Conservation (phyloP, 2,797 vertebrate genomes). For the Enteromius unitaeniatus region DNA sequence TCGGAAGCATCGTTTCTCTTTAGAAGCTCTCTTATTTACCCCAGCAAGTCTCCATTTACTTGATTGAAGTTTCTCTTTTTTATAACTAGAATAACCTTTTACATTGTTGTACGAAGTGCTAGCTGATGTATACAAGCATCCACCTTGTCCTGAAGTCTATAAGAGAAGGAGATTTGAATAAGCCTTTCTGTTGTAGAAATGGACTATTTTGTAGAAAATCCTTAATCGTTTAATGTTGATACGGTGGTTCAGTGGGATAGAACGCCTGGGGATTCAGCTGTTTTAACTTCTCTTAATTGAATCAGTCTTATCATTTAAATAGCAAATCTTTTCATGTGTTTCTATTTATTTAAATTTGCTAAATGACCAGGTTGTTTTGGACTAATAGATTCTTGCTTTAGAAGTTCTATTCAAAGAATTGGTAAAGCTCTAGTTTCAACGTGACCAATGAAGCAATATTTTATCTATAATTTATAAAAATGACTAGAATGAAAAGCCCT, state of each 20-base stretch:
- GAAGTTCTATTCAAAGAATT: neutral
- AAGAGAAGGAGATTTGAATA: neutral
- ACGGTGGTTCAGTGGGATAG: neutral
- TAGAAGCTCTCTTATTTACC: slow-evolving; percentile 22
- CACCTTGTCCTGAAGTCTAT: neutral
- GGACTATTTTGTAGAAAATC: neutral
- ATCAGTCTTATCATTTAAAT: neutral
- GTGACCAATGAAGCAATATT: neutral
- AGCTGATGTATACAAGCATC: neutral
- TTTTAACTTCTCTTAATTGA: slow-evolving; percentile 1
- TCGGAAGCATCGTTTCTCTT: slow-evolving; percentile 11
- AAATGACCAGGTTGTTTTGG: neutral
- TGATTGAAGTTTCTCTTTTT: neutral
- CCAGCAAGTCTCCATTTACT: neutral
- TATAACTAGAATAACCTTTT: neutral
- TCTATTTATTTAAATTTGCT: slow-evolving; percentile 1
- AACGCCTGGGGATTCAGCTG: neutral
- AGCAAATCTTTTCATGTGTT: neutral
- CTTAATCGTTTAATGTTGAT: neutral
- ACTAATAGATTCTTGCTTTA: neutral
- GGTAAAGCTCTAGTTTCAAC: neutral
- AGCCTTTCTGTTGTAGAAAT: neutral
- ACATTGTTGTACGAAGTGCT: neutral
- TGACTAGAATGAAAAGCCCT: neutral
- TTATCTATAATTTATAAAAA: neutral